Base-by-base conservation (phyloP, 2,797 vertebrate species). In the Ctenopoma kingsleyae region DNA sequence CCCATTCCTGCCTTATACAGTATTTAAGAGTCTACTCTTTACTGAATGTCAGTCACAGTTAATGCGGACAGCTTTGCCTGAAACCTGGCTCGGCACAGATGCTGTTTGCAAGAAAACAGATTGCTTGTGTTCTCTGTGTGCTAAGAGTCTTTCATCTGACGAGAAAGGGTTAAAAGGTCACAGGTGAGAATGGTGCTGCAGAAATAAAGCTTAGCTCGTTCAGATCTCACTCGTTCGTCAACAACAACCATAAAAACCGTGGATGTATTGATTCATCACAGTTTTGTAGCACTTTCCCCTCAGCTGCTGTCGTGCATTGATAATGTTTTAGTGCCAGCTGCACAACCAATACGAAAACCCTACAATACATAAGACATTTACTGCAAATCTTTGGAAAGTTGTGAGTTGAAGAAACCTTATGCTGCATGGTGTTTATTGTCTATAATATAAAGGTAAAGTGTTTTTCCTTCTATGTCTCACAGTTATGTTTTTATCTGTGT, bases 31-130 rank as follows among this genome's bases (percentile, higher is more conserved):
- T 47, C 43, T 27, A 20, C 30, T n/a, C n/a, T 64, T 61, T 52
- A 53, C 15, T 60, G 74, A 77, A 71, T 70, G 63, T 66, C 82
- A 73, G 15, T 71, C 76, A 66, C 60, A 23, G 63, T 62, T 55
- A 65, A 22, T 16, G 38, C 17, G 22, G 62, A 9, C 2, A 0
- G 44, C 57, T 51, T 27, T 40, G 38, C 11, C 10, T 36, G 35
- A 36, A 36, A 36, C 35, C 35, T 36, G 35, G 35, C 35, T 16
- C 13, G 1, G 27, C 52, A 38, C 1, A 27, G 16, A 59, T 3
- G 23, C 19, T 12, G 51, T 46, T 15, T 57, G 70, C 10, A 7
- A 15, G 25, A 47, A 16, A 38, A 59, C 7, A 48, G 36, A 13
- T 1, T 8, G 27, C 19, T 48, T 44, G 41, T 6, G 41, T 50